Conservation (phyloP, 2,888 invertebrate species). For the Plutella xylostella region DNA sequence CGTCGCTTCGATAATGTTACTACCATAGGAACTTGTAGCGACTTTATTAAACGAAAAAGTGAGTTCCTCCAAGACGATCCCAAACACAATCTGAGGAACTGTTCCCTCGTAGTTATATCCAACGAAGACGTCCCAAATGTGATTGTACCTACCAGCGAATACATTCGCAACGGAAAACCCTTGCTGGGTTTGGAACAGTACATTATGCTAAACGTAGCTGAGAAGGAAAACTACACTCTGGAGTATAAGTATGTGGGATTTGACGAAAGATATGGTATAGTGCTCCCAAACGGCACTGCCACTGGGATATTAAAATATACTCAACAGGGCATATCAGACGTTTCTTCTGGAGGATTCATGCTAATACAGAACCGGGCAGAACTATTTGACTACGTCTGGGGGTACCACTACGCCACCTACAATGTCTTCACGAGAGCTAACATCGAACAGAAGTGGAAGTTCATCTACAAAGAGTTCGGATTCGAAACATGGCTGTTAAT, state of each 20-base stretch:
- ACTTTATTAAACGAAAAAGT: too few species aligned
- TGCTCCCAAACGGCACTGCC: slow-evolving; percentile 2
- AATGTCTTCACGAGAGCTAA: slow-evolving; percentile 5
- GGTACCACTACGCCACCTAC: slow-evolving; percentile 7
- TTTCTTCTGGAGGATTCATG: slow-evolving; percentile 12
- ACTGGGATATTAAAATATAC: slow-evolving; percentile 10
- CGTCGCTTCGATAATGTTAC: slow-evolving; percentile 7
- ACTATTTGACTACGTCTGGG: slow-evolving; percentile 11
- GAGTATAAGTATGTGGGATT: background rate
- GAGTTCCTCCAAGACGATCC: too few species aligned
- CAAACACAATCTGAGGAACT: slow-evolving; percentile 8
- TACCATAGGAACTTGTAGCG: too few species aligned
- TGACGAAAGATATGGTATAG: background rate
- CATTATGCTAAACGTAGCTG: slow-evolving; percentile 1
- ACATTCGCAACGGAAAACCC: background rate
- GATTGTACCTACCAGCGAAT: background rate
- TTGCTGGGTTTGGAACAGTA: slow-evolving; percentile 6
- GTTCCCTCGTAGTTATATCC: slow-evolving; percentile 11
- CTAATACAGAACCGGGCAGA: slow-evolving; percentile 11
- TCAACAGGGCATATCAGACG: slow-evolving; percentile 10
- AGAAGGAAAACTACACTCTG: background rate
- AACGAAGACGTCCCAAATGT: slow-evolving; percentile 12
- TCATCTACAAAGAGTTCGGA: slow-evolving; percentile 11
- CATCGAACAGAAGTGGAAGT: slow-evolving; percentile 9
- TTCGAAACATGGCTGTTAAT: background rate